Conservation (phyloP, 2,113 vertebrate species). For the Bombycilla garrulus region DNA sequence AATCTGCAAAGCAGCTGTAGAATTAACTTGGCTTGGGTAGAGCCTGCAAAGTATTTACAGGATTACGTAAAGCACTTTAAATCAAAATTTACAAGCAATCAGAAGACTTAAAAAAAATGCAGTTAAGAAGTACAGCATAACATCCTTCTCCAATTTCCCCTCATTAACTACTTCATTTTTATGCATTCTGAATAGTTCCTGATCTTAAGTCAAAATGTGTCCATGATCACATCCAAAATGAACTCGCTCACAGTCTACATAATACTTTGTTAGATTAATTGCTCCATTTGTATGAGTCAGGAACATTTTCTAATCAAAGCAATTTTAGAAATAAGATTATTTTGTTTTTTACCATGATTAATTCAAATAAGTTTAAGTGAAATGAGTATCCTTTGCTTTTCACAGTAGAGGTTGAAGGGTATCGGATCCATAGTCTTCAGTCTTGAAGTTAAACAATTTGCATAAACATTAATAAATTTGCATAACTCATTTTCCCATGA, state of each 20-base stretch:
- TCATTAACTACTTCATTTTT: conserved; percentile 26
- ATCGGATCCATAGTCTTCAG: background rate
- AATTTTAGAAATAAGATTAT: conserved; percentile 27
- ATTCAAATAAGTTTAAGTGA: conserved; percentile 34
- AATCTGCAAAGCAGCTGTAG: conserved; percentile 34
- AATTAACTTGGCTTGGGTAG: conserved; percentile 24
- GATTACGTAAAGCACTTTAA: conserved; percentile 60
- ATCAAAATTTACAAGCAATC: conserved; percentile 66
- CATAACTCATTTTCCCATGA: conserved; percentile 1
- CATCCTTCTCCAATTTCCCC: conserved; percentile 59
- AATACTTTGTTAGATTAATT: conserved; percentile 43
- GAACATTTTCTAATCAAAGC: conserved; percentile 35
- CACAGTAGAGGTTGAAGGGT: background rate
- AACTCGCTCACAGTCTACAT: conserved; percentile 19
- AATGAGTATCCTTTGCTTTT: conserved; percentile 15
- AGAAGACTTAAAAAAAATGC: conserved; percentile 53
- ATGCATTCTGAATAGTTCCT: conserved; percentile 52
- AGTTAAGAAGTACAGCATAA: conserved; percentile 42
- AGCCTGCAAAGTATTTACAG: conserved; percentile 43
- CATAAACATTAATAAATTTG: conserved; percentile 31
- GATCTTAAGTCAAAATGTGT: conserved; percentile 53
- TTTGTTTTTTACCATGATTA: conserved; percentile 39
- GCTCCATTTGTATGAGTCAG: conserved; percentile 14
- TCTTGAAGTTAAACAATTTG: conserved; percentile 30
- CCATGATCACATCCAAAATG: conserved; percentile 54